These are phyloP conservation scores for Propithecus coquereli DNA, from an alignment of 2,113 vertebrate genomes.

Conservation along the genomic window DNA sequence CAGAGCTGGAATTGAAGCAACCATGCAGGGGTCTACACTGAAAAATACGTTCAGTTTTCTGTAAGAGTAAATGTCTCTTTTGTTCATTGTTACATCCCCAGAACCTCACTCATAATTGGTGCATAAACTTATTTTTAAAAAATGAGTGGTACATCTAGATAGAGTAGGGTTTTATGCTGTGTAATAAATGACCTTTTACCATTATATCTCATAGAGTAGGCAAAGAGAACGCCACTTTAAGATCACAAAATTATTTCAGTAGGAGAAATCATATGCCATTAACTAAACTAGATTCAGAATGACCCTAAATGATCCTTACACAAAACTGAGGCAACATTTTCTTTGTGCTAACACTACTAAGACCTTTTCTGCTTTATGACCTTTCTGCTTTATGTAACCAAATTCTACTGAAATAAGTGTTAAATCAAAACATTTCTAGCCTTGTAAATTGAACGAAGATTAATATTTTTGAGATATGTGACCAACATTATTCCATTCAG, in stretches of 20 bases:
- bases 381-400: constrained; percentile 22
- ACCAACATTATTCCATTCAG: constrained; percentile 8
- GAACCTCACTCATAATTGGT: not conserved
- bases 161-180: not conserved
- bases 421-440: not conserved
- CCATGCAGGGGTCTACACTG: not conserved
- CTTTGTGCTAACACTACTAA: not conserved
- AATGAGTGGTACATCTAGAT: not conserved
- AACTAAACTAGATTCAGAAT: not conserved
- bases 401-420: constrained; percentile 32
- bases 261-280: not conserved
- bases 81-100: not conserved
- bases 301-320: not conserved
- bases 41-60: not conserved
- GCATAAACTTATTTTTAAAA: not conserved
- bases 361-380: constrained; percentile 7
- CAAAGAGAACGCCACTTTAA: not conserved
- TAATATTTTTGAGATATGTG: not conserved
- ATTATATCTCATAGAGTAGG: not conserved
- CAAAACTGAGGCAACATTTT: not conserved
- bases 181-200: not conserved
- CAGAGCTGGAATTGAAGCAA: not conserved
- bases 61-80: not conserved
- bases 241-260: not conserved
- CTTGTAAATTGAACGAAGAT: not conserved